Evolutionary conservation across 2,113 vertebrate genomes (phyloP), one percentile per base, ranked within the genome.

Genomic region (Cervus canadensis): DNA sequence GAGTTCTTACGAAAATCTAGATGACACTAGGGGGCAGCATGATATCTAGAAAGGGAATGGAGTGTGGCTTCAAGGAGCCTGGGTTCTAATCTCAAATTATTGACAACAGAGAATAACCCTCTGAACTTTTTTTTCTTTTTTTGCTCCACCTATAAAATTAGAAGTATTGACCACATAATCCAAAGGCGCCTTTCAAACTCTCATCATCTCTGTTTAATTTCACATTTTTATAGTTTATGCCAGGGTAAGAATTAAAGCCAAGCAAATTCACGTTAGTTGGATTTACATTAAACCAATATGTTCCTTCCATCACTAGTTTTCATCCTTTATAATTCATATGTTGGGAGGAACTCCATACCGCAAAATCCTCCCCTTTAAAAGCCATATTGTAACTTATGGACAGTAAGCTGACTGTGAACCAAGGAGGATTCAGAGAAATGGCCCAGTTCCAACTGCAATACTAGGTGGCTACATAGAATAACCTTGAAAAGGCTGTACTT

Each of bases 41-140:
- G 40, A 54, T 62, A 62, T 59, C 71, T 28, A 59, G n/a, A 94
- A 97, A 92, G 62, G 84, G 28, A 43, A 36, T n/a, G 14, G 9
- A 0, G 7, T 5, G n/a, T 26, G 5, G 28, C 4, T 67, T 95
- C 54, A 78, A 85, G n/a, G 78, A 95, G 2, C 79, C 88, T 95
- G 97, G 78, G 60, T 97, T 98, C 94, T 97, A 96, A 92, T 96
- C 88, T 95, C 1, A 3, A 6, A 28, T 79, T 90, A 45, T 26
- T 23, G 13, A 88, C 59, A 91, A 57, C 71, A 81, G 10, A 43
- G 30, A 71, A 76, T 17, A 81, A 59, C 12, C 13, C 7, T 76
- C 23, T 28, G 64, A 71, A 59, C 9, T 45, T 76, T 85, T 74
- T 15, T 36, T 56, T 19, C 0, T 83, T 52, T 95, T 57, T 48